These are phyloP conservation scores for Philopotamus ludificatus DNA, from an alignment of 1,140 invertebrate species.

Conservation along the genomic window DNA sequence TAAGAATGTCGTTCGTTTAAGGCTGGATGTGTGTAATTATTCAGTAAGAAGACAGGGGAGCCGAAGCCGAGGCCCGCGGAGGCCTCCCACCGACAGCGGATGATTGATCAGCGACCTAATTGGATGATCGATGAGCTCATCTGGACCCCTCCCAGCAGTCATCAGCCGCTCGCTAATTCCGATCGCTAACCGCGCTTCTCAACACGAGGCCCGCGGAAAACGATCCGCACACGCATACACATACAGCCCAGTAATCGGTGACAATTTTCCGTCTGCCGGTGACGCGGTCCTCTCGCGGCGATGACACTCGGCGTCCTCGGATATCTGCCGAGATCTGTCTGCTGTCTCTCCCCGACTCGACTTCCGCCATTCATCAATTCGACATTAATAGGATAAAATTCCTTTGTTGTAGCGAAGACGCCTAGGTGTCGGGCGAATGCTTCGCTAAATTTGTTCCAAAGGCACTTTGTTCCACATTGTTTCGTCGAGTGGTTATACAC, in stretches of 20 bases:
- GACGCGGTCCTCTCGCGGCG: conserved; percentile 24
- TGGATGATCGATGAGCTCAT: conserved; percentile 60
- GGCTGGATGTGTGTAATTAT: conserved; percentile 31
- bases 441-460: conserved; percentile 11
- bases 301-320: conserved; percentile 7
- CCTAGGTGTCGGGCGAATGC: conserved; percentile 4
- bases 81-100: conserved; percentile 50
- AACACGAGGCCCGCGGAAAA: not conserved
- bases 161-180: conserved; percentile 4
- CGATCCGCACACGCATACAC: not conserved
- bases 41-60: conserved; percentile 38
- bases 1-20: not conserved
- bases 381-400: conserved; percentile 43
- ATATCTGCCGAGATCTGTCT: not conserved
- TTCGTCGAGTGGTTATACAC: not conserved
- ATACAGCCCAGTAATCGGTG: conserved; percentile 4
- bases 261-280: conserved; percentile 11
- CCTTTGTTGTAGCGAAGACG: conserved; percentile 7
- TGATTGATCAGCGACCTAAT: conserved; percentile 64
- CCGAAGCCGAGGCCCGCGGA: conserved; percentile 37
- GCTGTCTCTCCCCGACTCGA: not conserved
- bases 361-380: conserved; percentile 42
- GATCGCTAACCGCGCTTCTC: not conserved
- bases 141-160: conserved; percentile 11
- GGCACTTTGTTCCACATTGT: not conserved